Evolutionary conservation across 2,888 invertebrate genomes (phyloP).

Genomic region (Polyommatus iphigenia): DNA sequence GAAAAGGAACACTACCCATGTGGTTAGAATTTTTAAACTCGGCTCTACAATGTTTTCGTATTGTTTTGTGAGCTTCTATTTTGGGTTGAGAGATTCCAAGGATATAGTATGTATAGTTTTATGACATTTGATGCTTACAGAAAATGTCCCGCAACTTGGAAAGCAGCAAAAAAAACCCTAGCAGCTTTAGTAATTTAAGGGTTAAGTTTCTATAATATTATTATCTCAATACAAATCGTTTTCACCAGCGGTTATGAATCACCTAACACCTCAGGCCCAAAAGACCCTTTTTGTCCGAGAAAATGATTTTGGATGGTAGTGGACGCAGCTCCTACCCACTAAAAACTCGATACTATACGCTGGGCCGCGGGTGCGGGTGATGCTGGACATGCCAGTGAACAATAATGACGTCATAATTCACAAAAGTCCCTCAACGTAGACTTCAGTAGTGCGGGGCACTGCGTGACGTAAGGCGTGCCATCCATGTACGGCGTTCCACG

Average conservation of each 20-base stretch:
- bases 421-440: slow-evolving; percentile 81
- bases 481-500: slow-evolving; percentile 91
- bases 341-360: too few relatives aligned
- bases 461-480: slow-evolving; percentile 91
- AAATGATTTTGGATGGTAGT: too few relatives aligned
- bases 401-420: slow-evolving; percentile 85
- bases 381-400: slow-evolving; percentile 95
- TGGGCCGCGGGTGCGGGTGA: slow-evolving; percentile 59
- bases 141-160: too few relatives aligned
- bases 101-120: too few relatives aligned
- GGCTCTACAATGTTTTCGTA: neutral
- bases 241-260: too few relatives aligned
- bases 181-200: slow-evolving; percentile 62
- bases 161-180: too few relatives aligned
- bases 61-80: neutral
- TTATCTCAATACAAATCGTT: too few relatives aligned
- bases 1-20: neutral
- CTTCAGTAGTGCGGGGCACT: slow-evolving; percentile 90
- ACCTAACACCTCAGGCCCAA: slow-evolving; percentile 81
- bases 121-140: too few relatives aligned
- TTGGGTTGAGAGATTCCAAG: neutral
- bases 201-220: slow-evolving; percentile 71
- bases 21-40: slow-evolving; percentile 9
- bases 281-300: slow-evolving; percentile 77
- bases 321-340: too few relatives aligned